phyloP scores from a whole-genome alignment of 92 coral and sea anemone genomes.

The Parazoanthus atlanticus region DNA sequence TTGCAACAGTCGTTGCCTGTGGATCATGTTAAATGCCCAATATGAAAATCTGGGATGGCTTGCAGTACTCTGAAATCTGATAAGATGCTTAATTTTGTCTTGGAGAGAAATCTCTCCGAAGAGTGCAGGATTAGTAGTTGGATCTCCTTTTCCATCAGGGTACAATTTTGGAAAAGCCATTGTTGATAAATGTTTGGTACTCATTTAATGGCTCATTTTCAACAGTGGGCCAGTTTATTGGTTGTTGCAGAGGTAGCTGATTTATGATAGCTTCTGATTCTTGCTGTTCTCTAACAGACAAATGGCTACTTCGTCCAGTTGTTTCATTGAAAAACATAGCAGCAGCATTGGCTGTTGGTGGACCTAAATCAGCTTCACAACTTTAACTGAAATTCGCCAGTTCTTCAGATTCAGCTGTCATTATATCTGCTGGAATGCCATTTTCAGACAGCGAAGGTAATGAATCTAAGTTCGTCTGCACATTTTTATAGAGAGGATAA shows the following conservation, averaged over 20 bases:
- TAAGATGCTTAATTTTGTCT: constrained; percentile 35
- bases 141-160: constrained; percentile 35
- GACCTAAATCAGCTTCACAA: constrained; percentile 35
- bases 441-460: constrained; percentile 41
- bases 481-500: constrained; percentile 55
- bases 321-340: constrained; percentile 50
- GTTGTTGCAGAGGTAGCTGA: constrained; percentile 42
- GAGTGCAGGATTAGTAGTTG: constrained; percentile 48
- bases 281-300: constrained; percentile 60
- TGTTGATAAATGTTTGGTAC: constrained; percentile 52
- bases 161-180: constrained; percentile 44
- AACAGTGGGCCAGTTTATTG: constrained; percentile 55
- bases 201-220: constrained; percentile 50
- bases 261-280: constrained; percentile 46
- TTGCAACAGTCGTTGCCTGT: constrained; percentile 48
- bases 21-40: constrained; percentile 59
- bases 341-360: constrained; percentile 35
- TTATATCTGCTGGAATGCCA: constrained; percentile 46
- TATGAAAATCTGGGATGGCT: constrained; percentile 57
- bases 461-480: constrained; percentile 42
- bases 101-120: constrained; percentile 37
- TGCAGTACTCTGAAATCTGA: constrained; percentile 62
- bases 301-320: constrained; percentile 50
- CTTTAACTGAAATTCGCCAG: neutral
- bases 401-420: constrained; percentile 41